Conservation (phyloP, 2,113 vertebrate genomes). For the Procavia capensis region DNA sequence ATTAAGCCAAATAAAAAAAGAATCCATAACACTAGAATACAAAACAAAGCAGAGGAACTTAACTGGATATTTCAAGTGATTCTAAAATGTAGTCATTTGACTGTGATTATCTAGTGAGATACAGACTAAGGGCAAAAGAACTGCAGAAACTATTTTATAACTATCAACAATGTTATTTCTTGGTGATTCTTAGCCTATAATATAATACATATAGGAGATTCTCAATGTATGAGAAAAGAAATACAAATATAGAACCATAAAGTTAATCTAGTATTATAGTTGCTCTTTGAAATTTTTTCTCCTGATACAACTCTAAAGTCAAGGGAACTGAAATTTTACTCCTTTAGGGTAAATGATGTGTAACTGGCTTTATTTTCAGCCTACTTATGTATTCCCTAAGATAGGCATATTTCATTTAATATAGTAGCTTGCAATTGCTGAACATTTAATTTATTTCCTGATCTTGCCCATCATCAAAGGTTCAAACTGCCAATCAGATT, state of each 20-base stretch:
- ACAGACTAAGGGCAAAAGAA: background rate
- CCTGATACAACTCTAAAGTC: background rate
- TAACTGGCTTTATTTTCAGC: background rate
- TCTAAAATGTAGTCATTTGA: background rate
- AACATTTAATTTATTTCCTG: constrained; percentile 5
- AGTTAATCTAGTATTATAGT: background rate
- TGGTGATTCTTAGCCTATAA: background rate
- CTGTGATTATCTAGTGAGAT: background rate
- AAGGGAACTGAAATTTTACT: background rate
- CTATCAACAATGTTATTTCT: background rate
- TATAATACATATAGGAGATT: background rate
- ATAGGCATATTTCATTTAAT: background rate
- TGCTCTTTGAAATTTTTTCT: background rate
- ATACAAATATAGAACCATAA: background rate
- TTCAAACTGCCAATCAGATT: background rate
- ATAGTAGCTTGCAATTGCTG: background rate
- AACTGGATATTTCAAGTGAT: background rate
- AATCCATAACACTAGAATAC: background rate
- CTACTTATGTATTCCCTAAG: background rate
- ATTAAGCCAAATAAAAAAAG: background rate
- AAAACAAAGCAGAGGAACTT: background rate
- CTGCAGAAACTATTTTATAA: background rate
- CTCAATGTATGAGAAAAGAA: background rate
- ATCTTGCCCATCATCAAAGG: background rate
- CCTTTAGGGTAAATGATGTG: background rate